A percentile compares a stretch with the other conserved stretches of the same genome.
Evolutionary conservation across 2,797 vertebrate genomes (phyloP).

Genomic region (Tarsius wallacei): DNA sequence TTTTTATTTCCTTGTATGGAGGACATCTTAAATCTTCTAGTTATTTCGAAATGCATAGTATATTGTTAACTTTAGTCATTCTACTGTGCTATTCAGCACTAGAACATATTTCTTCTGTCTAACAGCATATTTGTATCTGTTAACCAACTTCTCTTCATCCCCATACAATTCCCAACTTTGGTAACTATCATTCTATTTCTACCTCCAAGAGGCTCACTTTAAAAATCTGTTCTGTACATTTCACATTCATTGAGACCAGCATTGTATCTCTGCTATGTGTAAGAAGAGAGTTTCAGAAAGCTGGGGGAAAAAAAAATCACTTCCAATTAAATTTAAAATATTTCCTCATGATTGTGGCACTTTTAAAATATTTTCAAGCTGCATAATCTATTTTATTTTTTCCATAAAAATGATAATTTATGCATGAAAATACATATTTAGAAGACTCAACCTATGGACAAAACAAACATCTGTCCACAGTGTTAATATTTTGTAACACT

Average conservation of each 20-base stretch:
- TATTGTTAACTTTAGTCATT: not conserved
- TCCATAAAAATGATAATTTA: conserved; percentile 21
- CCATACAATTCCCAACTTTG: not conserved
- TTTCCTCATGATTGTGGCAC: not conserved
- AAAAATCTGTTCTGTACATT: not conserved
- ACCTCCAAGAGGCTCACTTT: not conserved
- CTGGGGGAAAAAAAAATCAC: not conserved
- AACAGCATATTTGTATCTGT: not conserved
- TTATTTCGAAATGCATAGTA: not conserved
- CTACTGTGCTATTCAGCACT: not conserved
- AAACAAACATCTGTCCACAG: not conserved
- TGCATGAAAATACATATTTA: not conserved
- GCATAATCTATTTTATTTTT: not conserved
- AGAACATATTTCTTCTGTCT: not conserved
- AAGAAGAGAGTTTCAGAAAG: not conserved
- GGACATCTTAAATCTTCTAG: not conserved
- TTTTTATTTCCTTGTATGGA: not conserved
- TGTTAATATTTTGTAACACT: not conserved
- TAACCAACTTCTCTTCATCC: not conserved
- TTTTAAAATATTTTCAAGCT: conserved; percentile 18
- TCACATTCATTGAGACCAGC: not conserved
- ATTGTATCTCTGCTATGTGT: not conserved
- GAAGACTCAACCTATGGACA: not conserved
- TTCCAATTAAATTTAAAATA: not conserved
- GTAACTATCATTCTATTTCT: not conserved